Evolutionary conservation across 2,888 invertebrate species (phyloP), one percentile per base, ranked within the genome.

Genomic region (Seira ritae): DNA sequence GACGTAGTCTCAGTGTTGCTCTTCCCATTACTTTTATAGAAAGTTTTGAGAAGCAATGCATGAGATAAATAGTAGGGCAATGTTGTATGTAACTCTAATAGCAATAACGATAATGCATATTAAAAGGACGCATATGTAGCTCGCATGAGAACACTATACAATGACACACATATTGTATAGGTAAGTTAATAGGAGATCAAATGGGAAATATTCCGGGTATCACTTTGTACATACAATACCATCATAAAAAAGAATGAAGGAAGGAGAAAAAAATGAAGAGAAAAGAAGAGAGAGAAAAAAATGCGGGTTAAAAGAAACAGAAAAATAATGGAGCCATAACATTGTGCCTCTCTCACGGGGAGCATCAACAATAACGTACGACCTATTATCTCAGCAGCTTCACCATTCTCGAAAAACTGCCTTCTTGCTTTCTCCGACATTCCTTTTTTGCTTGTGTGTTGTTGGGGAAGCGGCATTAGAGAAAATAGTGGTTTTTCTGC

Each of bases 361-460:
- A 82, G 83, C 86, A 88, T 87, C 86, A 86, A 86, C 85, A 86
- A 88, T 86, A 85, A 88, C 86, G 86, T 86, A 85, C 75, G 84
- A 80, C 81, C 87, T 87, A 87, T 88, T 88, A 88, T 87, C 86
- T 80, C 80, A 72, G 82, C 83, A 86, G 85, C 87, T 86, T 83
- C 82, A 73, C 72, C 77, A 84, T 82, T 84, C 79, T 60, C 79
- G 20, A 75, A 55, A 73, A 69, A 69, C 77, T 83, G 78, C 72
- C 83, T 83, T 78, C 69, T 83, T 74, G 77, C 78, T 72, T 76
- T 79, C 46, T 55, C 46, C 74, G 65, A 73, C 74, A 70, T 78
- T 77, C 69, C 73, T 73, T 62, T 77, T 12, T 24, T 19, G 17
- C 67, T 67, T 55, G 55, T 55, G 55, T 55, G 55, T 31, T 31